These are phyloP conservation scores for Desmophyllum pertusum DNA, from an alignment of 92 coral and sea anemone genomes.

Conservation along the genomic window DNA sequence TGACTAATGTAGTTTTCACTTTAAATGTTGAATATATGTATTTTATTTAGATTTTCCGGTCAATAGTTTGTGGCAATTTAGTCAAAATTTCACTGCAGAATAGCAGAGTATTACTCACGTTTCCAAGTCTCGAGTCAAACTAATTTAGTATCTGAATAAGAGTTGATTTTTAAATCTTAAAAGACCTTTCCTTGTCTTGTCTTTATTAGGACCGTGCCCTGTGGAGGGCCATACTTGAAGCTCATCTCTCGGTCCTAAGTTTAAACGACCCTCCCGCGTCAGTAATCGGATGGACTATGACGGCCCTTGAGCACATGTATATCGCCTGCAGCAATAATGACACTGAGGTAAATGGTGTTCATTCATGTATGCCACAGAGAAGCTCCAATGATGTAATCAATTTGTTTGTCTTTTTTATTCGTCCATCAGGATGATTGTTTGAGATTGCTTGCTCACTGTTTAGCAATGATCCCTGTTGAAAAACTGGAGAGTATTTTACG, in stretches of 20 bases:
- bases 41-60: no score
- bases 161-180: not conserved
- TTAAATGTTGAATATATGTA: no score
- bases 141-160: not conserved
- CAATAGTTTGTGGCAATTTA: no score
- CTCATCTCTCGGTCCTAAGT: constrained; percentile 69
- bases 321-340: constrained; percentile 19
- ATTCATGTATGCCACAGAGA: not conserved
- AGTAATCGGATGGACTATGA: constrained; percentile 60
- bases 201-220: constrained; percentile 24
- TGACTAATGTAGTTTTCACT: no score
- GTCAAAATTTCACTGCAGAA: no score
- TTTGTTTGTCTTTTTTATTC: not conserved
- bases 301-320: constrained; percentile 64
- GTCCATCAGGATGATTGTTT: constrained; percentile 30
- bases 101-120: no score
- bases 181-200: not conserved
- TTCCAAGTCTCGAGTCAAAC: no score
- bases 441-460: constrained; percentile 40
- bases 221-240: constrained; percentile 59
- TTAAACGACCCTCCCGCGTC: constrained; percentile 79
- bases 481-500: constrained; percentile 36
- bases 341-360: constrained; percentile 16
- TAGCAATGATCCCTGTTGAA: constrained; percentile 43
- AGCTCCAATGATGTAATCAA: not conserved